Base-by-base conservation (phyloP, 2,888 invertebrate species). In the Himalopsyche tibetana region DNA sequence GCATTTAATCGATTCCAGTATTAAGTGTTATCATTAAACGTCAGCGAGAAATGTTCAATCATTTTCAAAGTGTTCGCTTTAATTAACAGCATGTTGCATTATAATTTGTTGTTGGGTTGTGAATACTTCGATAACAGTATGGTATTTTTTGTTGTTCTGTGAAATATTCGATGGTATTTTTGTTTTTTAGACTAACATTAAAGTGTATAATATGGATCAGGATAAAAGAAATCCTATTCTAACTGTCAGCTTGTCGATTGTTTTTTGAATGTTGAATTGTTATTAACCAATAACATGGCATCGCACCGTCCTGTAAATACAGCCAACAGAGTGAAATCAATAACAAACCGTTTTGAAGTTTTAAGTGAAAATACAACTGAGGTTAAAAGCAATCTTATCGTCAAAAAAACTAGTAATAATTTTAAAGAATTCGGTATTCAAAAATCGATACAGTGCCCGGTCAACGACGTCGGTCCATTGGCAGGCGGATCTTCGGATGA, bases 301-400 rank as follows among this genome's bases (percentile, higher is more conserved):
- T 74, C 74, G 15, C 15, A 36, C 15, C 74, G 74, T 74, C 74
- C 9, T 74, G 74, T 36, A 15, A 74, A 74, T 74, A 38, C 74
- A 36, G 74, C 74, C 3, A 74, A 74, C 74, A 74, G 95, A 92
- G 95, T 95, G 80, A 95, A 94, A 92, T 93, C 94, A 82, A 95
- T 95, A 88, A 95, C 94, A 90, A 94, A 92, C 91, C 94, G 94
- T 91, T 95, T 95, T 90, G 95, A 95, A 90, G 93, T 92, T 90
- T 90, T 94, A 84, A 93, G 90, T 86, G 89, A 89, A 6, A 92
- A 92, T 80, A 90, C 89, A 4, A 15, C 69, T 15, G 36, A n/a
- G 36, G 55, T 11, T 19, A 80, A 83, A 19, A 81, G 38, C 69
- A 69, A 55, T 51, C 56, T 74, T 4, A 63, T 55, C 40, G 19